A percentile compares a stretch with the other conserved stretches of the same genome.
phyloP scores from a whole-genome alignment of 2,888 invertebrate species.

The Crepidodera aurea region DNA sequence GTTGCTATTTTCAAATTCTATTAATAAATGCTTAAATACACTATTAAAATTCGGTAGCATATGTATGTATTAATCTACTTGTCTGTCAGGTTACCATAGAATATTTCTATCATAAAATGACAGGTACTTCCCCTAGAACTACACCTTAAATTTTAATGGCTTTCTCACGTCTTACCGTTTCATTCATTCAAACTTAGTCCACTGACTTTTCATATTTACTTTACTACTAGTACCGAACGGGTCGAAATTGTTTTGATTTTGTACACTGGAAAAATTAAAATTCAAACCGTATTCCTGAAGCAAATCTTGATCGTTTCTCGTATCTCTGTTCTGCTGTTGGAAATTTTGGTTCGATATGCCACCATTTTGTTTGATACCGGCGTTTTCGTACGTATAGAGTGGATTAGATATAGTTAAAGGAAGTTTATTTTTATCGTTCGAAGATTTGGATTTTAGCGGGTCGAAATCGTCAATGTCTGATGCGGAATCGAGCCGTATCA shows the following conservation, averaged over 20 bases:
- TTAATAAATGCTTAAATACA: too few species aligned
- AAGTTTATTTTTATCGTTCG: constrained; percentile 53
- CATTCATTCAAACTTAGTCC: constrained; percentile 65
- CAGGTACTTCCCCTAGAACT: background rate
- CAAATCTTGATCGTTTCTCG: constrained; percentile 69
- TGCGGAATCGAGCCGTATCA: constrained; percentile 73
- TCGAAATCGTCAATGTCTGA: constrained; percentile 74
- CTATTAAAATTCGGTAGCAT: too few species aligned
- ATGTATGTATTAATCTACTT: too few species aligned
- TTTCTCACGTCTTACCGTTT: background rate
- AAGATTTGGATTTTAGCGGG: constrained; percentile 64
- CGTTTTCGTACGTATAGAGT: constrained; percentile 61
- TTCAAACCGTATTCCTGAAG: constrained; percentile 79
- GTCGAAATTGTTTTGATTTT: constrained; percentile 52
- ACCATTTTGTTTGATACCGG: constrained; percentile 59
- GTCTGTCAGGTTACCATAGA: too few species aligned
- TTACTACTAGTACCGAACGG: constrained; percentile 55
- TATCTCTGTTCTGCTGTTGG: constrained; percentile 28
- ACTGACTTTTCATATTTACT: constrained; percentile 65
- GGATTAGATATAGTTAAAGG: constrained; percentile 65
- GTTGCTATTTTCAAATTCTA: too few species aligned
- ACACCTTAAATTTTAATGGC: background rate
- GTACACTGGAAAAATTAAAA: constrained; percentile 62
- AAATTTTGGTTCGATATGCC: constrained; percentile 56
- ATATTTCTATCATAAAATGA: too few species aligned